Conservation (phyloP, 2,113 vertebrate genomes). For the Xyrauchen texanus region DNA sequence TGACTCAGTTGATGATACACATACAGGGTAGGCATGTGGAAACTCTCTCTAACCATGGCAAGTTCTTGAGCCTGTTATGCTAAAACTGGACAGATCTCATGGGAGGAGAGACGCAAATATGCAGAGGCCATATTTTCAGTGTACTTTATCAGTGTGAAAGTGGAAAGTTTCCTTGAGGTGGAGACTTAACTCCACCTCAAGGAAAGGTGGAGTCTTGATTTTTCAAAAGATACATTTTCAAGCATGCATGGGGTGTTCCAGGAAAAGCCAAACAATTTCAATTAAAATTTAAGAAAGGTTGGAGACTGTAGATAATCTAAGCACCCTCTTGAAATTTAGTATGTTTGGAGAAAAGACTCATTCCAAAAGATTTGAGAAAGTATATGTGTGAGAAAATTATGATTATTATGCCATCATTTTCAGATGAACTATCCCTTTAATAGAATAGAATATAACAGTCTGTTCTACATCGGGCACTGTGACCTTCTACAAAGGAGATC, state of each 20-base stretch:
- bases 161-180: conserved; percentile 5
- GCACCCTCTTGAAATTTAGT: neutral
- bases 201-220: neutral
- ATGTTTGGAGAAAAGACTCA: too few relatives aligned
- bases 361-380: too few relatives aligned
- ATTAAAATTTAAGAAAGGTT: neutral
- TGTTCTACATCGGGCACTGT: too few relatives aligned
- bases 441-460: too few relatives aligned
- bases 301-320: neutral
- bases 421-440: too few relatives aligned
- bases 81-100: conserved; percentile 25
- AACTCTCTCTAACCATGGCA: neutral
- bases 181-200: too few relatives aligned
- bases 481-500: too few relatives aligned
- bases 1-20: too few relatives aligned
- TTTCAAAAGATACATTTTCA: neutral
- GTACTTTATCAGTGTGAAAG: conserved; percentile 12
- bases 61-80: conserved; percentile 15
- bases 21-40: neutral
- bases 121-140: conserved; percentile 10
- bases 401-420: too few relatives aligned
- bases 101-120: conserved; percentile 29
- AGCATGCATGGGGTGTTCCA: neutral
- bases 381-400: too few relatives aligned
- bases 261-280: neutral